phyloP scores from a whole-genome alignment of 2,113 vertebrate species.

The Pseudonaja textilis region DNA sequence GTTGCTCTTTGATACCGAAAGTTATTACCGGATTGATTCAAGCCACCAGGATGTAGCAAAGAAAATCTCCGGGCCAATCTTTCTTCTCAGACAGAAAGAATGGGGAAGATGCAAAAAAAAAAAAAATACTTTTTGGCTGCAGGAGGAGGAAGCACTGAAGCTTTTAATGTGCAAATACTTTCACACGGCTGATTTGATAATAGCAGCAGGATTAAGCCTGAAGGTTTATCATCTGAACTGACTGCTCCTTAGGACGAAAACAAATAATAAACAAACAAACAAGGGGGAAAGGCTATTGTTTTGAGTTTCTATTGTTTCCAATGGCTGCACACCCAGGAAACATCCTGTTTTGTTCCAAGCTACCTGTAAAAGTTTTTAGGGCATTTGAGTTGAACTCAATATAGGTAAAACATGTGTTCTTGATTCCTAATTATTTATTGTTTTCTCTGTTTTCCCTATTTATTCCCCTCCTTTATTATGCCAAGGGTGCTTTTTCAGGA shows the following conservation, averaged over 20 bases:
- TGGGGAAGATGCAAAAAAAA: background rate
- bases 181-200: no score
- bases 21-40: background rate
- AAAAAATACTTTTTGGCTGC: no score
- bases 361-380: background rate
- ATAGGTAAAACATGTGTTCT: background rate
- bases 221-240: background rate
- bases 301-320: background rate
- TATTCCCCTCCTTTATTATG: background rate
- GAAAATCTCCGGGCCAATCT: background rate
- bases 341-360: background rate
- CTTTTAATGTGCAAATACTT: background rate
- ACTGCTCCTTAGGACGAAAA: background rate
- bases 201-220: background rate
- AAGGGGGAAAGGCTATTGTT: background rate
- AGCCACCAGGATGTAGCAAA: conserved; percentile 10
- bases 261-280: background rate
- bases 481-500: no score
- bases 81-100: background rate
- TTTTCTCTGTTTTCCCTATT: background rate
- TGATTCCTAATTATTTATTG: background rate
- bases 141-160: background rate
- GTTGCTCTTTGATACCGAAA: background rate
- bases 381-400: background rate
- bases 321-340: background rate